Conservation (phyloP, 2,888 invertebrate genomes). For the Coelogynopora nodosa region DNA sequence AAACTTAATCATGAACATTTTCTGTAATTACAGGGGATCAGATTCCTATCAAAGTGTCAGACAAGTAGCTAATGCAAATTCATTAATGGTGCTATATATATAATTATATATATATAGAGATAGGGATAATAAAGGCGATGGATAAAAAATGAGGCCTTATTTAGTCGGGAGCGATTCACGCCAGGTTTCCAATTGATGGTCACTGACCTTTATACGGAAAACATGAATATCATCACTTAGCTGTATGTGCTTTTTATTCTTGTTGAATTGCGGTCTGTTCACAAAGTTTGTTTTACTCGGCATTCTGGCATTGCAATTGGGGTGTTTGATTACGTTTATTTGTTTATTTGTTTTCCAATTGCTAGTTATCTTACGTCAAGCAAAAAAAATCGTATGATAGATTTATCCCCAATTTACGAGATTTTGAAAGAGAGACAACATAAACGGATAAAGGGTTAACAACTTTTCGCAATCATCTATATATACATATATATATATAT, state of each 20-base stretch:
- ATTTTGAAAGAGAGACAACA: too few relatives aligned
- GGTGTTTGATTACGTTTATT: neutral
- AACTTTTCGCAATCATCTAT: too few relatives aligned
- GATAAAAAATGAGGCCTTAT: neutral
- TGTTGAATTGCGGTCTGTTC: neutral
- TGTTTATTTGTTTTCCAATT: slow-evolving; percentile 18
- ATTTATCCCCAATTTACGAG: too few relatives aligned
- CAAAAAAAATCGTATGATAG: too few relatives aligned
- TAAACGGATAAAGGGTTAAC: too few relatives aligned
- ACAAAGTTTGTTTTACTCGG: neutral
- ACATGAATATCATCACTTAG: slow-evolving; percentile 7
- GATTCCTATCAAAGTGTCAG: slow-evolving; percentile 10
- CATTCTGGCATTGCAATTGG: neutral
- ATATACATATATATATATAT: too few relatives aligned
- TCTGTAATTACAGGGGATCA: neutral
- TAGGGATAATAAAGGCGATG: neutral
- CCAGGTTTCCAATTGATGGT: neutral
- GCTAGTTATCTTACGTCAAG: too few relatives aligned
- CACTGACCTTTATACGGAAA: neutral
- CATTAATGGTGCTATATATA: neutral
- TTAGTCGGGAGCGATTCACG: neutral
- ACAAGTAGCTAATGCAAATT: neutral
- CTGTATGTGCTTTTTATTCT: neutral
- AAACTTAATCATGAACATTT: neutral
- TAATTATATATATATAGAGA: too few relatives aligned